Conservation (phyloP, 2,797 vertebrate genomes). For the Catostomus latipinnis region DNA sequence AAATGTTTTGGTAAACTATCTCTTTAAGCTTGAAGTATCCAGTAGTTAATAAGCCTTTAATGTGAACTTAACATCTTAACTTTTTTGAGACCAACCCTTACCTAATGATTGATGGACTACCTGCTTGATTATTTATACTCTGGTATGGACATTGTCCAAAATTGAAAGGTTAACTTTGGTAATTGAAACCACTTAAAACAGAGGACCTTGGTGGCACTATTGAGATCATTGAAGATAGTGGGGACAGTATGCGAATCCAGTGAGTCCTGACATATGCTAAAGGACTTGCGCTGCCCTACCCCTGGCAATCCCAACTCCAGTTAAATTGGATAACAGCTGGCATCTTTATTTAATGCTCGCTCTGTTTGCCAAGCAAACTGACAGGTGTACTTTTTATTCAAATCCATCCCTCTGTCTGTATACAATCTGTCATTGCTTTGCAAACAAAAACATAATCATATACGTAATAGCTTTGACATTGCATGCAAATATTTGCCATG, state of each 20-base stretch:
- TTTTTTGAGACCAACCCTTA: not conserved
- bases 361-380: conserved; percentile 60
- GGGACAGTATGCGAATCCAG: conserved; percentile 17
- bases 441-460: conserved; percentile 77
- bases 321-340: conserved; percentile 56
- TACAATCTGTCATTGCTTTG: conserved; percentile 72
- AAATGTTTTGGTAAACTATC: too few species aligned
- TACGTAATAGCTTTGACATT: conserved; percentile 76
- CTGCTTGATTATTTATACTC: not conserved
- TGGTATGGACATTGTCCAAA: conserved; percentile 20
- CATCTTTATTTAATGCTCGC: conserved; percentile 58
- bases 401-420: conserved; percentile 48
- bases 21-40: too few species aligned
- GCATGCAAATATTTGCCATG: conserved; percentile 77
- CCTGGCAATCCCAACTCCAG: conserved; percentile 11
- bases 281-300: not conserved
- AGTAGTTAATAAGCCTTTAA: too few species aligned
- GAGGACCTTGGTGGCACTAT: conserved; percentile 13
- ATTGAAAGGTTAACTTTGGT: conserved; percentile 23
- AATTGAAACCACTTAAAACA: conserved; percentile 21
- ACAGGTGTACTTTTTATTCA: conserved; percentile 60
- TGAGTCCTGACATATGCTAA: conserved; percentile 46
- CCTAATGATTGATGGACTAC: not conserved
- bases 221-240: conserved; percentile 30
- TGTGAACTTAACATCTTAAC: too few species aligned